These are phyloP conservation scores for Urocyon cinereoargenteus DNA, from an alignment of 2,797 vertebrate genomes.

Conservation along the genomic window DNA sequence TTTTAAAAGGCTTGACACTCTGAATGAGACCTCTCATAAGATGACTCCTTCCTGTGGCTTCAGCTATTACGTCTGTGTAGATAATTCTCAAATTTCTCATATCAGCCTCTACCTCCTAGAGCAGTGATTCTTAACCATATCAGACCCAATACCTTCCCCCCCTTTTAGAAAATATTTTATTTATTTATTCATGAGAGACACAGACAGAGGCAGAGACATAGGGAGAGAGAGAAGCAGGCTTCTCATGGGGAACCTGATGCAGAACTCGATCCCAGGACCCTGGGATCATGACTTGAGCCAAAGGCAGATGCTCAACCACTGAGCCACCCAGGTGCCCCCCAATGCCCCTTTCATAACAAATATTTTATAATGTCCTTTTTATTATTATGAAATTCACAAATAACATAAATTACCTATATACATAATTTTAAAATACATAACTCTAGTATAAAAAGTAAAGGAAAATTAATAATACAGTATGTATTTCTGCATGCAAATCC, in stretches of 20 bases:
- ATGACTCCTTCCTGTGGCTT: not conserved
- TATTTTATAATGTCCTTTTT: not conserved
- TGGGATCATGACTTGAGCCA: no score
- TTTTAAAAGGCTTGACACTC: not conserved
- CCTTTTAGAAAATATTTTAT: not conserved
- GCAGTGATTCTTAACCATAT: not conserved
- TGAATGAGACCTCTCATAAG: not conserved
- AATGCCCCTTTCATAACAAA: not conserved
- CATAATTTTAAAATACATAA: conserved; percentile 1
- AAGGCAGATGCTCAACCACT: no score
- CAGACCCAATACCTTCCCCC: not conserved
- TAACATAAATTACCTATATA: not conserved
- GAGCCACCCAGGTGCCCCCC: no score
- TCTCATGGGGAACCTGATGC: no score
- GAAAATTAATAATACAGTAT: not conserved
- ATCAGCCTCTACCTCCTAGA: not conserved
- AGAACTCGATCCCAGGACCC: no score
- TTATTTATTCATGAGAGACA: no score
- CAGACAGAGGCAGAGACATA: no score
- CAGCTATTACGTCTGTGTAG: not conserved
- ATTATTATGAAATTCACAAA: conserved; percentile 43
- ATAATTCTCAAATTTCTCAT: not conserved
- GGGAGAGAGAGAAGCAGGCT: no score
- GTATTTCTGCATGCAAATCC: not conserved
- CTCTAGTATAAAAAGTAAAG: not conserved